Evolutionary conservation across 2,113 vertebrate species (phyloP), one percentile per base, ranked within the genome.

Genomic region (Cottus gobio): DNA sequence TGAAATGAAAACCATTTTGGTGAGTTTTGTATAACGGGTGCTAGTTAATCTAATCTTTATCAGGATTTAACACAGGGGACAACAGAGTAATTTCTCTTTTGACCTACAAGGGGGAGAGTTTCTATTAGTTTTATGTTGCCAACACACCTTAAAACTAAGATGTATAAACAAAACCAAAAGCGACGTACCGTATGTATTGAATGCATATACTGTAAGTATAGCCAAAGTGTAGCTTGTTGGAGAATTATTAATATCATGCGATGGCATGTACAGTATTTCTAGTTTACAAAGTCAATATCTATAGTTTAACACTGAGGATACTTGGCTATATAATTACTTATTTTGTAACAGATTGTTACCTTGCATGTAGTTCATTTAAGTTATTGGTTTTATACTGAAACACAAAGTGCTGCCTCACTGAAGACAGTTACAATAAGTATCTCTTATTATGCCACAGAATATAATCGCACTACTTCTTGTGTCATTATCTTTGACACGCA

Each of bases 1-100:
- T 57, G 46, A 18, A 71, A 86, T 80, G 20, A 74, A 83, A 72
- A 30, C 18, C 61, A 10, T 62, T 50, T 54, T n/a, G 30, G 16
- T 28, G 48, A 61, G 22, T 71, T 76, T 64, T 24, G 30, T 37
- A 1, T 71, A 18, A 30, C 11, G 7, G 7, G 1, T 42, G n/a
- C 10, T 62, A 57, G 7, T 73, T 42, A 67, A 48, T 54, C 26
- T 44, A 56, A 79, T 16, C 37, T 26, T 54, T 44, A 52, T 62
- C 24, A 18, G 12, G 3, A 44, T 20, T 42, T 34, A 56, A 30
- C 16, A 56, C 12, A 26, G 20, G 31, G n/a, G 30, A 70, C 4
- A 37, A 28, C 34, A 56, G 52, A 46, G 54, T 39, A 4, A 50
- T 58, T 28, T 16, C 18, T 74, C 26, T 30, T 71, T 26, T 36